Evolutionary conservation across 2,797 vertebrate species (phyloP), one percentile per base, ranked within the genome.

Genomic region (Semaprochilodus insignis): DNA sequence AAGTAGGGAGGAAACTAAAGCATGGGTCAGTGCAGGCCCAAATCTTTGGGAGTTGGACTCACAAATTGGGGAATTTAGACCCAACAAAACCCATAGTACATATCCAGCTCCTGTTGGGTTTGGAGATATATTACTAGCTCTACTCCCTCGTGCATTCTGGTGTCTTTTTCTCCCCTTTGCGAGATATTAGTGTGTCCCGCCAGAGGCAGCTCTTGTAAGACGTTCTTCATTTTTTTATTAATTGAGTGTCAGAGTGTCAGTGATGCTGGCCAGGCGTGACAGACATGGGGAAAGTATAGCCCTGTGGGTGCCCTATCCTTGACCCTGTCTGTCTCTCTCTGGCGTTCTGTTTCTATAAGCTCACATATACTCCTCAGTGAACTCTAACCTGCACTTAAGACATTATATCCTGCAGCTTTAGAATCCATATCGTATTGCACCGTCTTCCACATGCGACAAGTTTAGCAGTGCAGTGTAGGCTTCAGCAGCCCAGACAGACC

Each of bases 211-310:
- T 78, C 54, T 54, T 69, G 60, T 77, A 78, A 78, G 83, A 81
- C 81, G 85, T 88, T 82, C 83, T 81, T 86, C 83, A 89, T 67
- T 67, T 67, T 67, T 87, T 89, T 88, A 89, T 91, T 88, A 91
- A 91, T 88, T 87, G 85, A 81, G 74, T 87, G 88, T 88, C 90
- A 85, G 83, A 77, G 77, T 85, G 77, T 78, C 73, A 83, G 77
- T 65, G 25, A 57, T 36, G 65, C 79, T 83, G 78, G 83, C 82
- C 83, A 80, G 80, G 77, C 75, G 60, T 84, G 88, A 90, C 84
- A 70, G 83, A 86, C 85, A 85, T 15, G 10, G 52, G 73, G 67
- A 67, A 84, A 85, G 77, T 82, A 74, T 63, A 27, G 74, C 76
- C 84, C 51, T 55, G 36, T 78, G 69, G 80, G 75, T 87, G 79